Evolutionary conservation across 1,140 invertebrate species (phyloP).

Genomic region (Diorhabda sublineata): DNA sequence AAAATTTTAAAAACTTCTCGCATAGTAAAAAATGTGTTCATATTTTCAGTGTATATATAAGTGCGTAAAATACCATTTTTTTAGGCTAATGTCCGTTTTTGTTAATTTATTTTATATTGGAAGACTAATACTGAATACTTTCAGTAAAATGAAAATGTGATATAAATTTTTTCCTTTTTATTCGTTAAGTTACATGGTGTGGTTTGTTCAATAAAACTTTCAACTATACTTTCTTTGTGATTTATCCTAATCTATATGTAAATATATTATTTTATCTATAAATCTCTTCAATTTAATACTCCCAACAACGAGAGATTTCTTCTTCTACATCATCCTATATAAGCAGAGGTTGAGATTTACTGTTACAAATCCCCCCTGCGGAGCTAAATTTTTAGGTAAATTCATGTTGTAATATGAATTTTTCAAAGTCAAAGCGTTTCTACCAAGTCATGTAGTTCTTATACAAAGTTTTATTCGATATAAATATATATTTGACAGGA

Average conservation of each 20-base stretch:
- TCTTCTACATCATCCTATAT: too few relatives aligned
- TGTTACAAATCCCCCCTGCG: too few relatives aligned
- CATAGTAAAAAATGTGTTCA: not conserved
- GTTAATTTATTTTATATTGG: not conserved
- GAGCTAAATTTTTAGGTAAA: too few relatives aligned
- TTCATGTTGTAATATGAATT: too few relatives aligned
- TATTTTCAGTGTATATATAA: not conserved
- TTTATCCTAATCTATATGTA: not conserved
- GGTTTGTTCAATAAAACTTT: constrained; percentile 1
- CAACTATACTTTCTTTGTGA: not conserved
- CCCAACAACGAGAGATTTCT: too few relatives aligned
- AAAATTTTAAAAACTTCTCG: not conserved
- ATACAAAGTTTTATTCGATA: too few relatives aligned
- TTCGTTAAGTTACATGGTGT: not conserved
- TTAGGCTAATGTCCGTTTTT: not conserved
- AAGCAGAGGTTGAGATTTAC: too few relatives aligned
- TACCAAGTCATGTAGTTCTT: too few relatives aligned
- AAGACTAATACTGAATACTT: not conserved
- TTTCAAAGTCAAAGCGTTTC: too few relatives aligned
- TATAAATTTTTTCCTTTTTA: not conserved
- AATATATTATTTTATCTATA: constrained; percentile 3
- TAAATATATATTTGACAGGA: too few relatives aligned
- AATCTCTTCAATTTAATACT: not conserved
- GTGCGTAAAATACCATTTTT: not conserved
- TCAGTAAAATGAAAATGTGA: constrained; percentile 3